Conservation (phyloP, 2,888 invertebrate genomes). For the Molorchus minor region DNA sequence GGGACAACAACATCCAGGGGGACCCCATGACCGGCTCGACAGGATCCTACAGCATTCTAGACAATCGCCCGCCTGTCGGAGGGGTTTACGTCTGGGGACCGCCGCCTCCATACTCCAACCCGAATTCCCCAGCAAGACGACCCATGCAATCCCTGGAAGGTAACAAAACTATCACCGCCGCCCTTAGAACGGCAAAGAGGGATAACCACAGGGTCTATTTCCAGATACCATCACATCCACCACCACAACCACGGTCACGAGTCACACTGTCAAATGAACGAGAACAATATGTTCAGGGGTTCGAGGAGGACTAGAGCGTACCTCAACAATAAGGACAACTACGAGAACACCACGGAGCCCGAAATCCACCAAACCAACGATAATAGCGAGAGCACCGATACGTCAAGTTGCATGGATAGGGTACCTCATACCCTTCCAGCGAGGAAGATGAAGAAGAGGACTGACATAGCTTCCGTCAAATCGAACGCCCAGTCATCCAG, state of each 20-base stretch:
- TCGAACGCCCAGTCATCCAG: constrained; percentile 52
- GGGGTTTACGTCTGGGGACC: constrained; percentile 81
- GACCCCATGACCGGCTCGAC: constrained; percentile 58
- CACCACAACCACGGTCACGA: constrained; percentile 61
- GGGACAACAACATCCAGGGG: constrained; percentile 52
- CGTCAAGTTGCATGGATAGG: constrained; percentile 62
- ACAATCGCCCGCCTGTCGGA: constrained; percentile 66
- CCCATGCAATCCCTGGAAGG: constrained; percentile 61
- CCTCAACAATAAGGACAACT: constrained; percentile 63
- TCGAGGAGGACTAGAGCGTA: constrained; percentile 54
- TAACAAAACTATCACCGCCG: constrained; percentile 34
- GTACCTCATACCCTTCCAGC: constrained; percentile 67
- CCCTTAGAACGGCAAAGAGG: neutral
- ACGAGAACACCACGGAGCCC: constrained; percentile 66
- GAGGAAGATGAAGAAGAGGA: constrained; percentile 67
- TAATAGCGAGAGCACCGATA: constrained; percentile 63
- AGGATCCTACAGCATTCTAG: constrained; percentile 69
- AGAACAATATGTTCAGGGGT: constrained; percentile 55
- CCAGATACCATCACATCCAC: constrained; percentile 58
- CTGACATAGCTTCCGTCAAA: constrained; percentile 63
- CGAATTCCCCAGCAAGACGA: constrained; percentile 74
- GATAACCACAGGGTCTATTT: constrained; percentile 14
- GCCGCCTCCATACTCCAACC: constrained; percentile 87
- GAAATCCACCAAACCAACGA: constrained; percentile 59
- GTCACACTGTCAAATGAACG: constrained; percentile 61